Evolutionary conservation across 2,113 vertebrate genomes (phyloP).

Genomic region (Alligator mississippiensis): DNA sequence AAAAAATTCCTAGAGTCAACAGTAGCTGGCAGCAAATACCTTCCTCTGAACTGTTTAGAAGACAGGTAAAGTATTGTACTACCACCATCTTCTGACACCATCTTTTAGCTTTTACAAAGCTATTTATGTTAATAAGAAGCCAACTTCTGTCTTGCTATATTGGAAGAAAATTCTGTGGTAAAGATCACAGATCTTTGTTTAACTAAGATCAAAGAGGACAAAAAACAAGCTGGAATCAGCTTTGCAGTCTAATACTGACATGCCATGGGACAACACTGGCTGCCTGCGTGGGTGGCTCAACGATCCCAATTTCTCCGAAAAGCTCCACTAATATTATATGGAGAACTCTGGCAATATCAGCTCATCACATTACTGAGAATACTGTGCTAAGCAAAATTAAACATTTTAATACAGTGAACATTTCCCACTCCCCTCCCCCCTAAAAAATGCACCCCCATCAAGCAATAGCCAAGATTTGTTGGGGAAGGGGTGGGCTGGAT

Average conservation of each 20-base stretch:
- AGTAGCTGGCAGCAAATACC: neutral
- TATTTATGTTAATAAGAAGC: neutral
- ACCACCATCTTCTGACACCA: neutral
- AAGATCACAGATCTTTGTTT: neutral
- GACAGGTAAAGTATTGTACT: no score
- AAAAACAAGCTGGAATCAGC: neutral
- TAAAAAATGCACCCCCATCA: neutral
- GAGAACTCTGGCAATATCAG: neutral
- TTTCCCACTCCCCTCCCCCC: neutral
- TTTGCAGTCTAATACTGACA: neutral
- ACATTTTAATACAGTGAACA: neutral
- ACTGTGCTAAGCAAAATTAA: neutral
- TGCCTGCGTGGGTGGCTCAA: neutral
- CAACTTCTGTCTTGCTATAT: neutral
- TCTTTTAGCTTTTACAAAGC: neutral
- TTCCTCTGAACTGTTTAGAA: neutral
- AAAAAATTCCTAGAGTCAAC: neutral
- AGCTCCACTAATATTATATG: neutral
- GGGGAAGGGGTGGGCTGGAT: neutral
- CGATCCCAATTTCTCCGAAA: neutral
- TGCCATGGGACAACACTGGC: neutral
- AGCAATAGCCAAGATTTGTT: neutral
- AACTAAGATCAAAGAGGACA: neutral
- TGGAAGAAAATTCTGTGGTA: no score
- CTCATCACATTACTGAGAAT: neutral